phyloP scores from a whole-genome alignment of 2,888 invertebrate genomes.

The Oscheius sp. region DNA sequence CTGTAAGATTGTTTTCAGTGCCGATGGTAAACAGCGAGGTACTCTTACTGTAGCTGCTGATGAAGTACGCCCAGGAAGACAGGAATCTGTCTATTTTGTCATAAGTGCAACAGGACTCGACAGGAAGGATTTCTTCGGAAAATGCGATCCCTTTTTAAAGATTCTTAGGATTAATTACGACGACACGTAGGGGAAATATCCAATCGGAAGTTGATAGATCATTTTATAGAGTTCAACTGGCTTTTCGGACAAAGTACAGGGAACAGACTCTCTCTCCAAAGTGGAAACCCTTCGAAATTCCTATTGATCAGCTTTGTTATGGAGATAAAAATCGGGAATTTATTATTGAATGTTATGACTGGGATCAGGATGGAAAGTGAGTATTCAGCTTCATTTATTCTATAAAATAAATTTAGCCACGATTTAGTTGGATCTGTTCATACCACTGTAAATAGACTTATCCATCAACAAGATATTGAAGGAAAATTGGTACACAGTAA shows the following conservation, averaged over 20 bases:
- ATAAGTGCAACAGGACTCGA: slow-evolving; percentile 73
- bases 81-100: slow-evolving; percentile 65
- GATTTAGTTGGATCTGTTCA: slow-evolving; percentile 77
- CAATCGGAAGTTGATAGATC: neutral
- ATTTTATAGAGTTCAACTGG: slow-evolving; percentile 75
- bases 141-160: slow-evolving; percentile 76
- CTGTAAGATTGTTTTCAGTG: slow-evolving; percentile 45
- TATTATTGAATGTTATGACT: slow-evolving; percentile 77
- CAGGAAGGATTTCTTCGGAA: slow-evolving; percentile 77
- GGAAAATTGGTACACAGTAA: slow-evolving; percentile 63
- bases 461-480: slow-evolving; percentile 35
- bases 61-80: slow-evolving; percentile 60
- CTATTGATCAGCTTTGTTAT: slow-evolving; percentile 77
- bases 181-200: slow-evolving; percentile 71
- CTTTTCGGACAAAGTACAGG: slow-evolving; percentile 77
- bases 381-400: slow-evolving; percentile 40
- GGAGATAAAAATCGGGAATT: slow-evolving; percentile 77
- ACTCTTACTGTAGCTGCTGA: slow-evolving; percentile 57
- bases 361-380: slow-evolving; percentile 76
- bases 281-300: slow-evolving; percentile 77
- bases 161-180: slow-evolving; percentile 76
- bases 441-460: slow-evolving; percentile 75
- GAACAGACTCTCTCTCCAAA: slow-evolving; percentile 78
- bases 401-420: slow-evolving; percentile 60
- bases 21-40: slow-evolving; percentile 62